These are phyloP conservation scores for Xylocampa areola DNA, from an alignment of 2,888 invertebrate species.

Conservation along the genomic window DNA sequence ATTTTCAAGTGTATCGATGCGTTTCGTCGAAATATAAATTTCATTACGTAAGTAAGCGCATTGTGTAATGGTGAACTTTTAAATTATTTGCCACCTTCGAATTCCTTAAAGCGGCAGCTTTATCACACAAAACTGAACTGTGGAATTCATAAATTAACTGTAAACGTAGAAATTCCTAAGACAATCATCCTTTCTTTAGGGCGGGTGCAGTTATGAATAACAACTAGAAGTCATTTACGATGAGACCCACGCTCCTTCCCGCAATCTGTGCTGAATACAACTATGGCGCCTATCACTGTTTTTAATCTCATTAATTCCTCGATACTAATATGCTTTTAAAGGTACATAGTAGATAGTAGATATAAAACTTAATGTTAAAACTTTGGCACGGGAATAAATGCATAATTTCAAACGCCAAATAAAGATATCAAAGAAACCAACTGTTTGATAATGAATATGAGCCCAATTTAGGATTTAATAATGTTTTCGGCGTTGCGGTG, in stretches of 20 bases:
- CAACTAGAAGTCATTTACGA: slow-evolving; percentile 27
- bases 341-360: slow-evolving; percentile 5
- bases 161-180: not conserved
- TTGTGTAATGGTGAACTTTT: slow-evolving; percentile 11
- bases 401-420: slow-evolving; percentile 5
- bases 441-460: slow-evolving; percentile 40
- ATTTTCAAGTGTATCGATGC: slow-evolving; percentile 55
- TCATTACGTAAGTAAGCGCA: slow-evolving; percentile 14
- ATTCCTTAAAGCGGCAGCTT: slow-evolving; percentile 4
- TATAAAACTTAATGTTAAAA: not conserved
- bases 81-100: slow-evolving; percentile 26
- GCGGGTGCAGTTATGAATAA: slow-evolving; percentile 20
- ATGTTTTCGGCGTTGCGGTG: slow-evolving; percentile 23
- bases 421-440: slow-evolving; percentile 26
- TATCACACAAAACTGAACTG: not conserved
- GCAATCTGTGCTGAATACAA: slow-evolving; percentile 25
- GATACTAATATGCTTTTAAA: slow-evolving; percentile 7
- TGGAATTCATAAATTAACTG: slow-evolving; percentile 2
- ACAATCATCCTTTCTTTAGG: slow-evolving; percentile 16
- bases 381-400: not conserved
- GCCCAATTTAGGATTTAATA: slow-evolving; percentile 39
- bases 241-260: slow-evolving; percentile 1
- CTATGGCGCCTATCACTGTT: slow-evolving; percentile 29
- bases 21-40: slow-evolving; percentile 38
- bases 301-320: slow-evolving; percentile 29